These are phyloP conservation scores for Neodiprion fabricii DNA, from an alignment of 1,140 invertebrate genomes.

Conservation along the genomic window DNA sequence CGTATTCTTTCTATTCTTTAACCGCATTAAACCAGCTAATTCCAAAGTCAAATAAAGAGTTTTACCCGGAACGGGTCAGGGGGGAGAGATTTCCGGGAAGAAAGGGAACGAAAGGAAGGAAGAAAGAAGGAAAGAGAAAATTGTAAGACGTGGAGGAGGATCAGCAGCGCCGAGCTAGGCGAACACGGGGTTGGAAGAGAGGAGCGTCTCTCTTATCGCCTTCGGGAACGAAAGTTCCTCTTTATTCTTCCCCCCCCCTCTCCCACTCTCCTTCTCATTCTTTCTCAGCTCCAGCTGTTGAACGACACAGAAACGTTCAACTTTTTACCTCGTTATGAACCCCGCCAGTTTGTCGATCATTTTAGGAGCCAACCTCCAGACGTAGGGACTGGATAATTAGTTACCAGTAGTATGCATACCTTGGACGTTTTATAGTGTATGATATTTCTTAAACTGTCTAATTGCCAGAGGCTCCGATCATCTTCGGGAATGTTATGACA, in stretches of 20 bases:
- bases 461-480: too few species aligned
- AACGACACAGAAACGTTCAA: not conserved
- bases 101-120: not conserved
- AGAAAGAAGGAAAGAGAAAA: not conserved
- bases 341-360: not conserved
- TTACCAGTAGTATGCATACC: too few species aligned
- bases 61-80: not conserved
- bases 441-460: too few species aligned
- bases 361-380: too few species aligned
- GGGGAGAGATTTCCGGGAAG: not conserved
- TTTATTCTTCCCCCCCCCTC: not conserved
- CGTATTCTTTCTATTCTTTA: constrained; percentile 5
- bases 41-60: constrained; percentile 3
- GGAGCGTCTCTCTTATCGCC: constrained; percentile 2
- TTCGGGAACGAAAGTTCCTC: not conserved
- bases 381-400: too few species aligned
- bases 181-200: too few species aligned
- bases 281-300: too few species aligned
- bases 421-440: too few species aligned
- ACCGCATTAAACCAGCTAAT: constrained; percentile 7
- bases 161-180: not conserved
- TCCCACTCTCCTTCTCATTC: not conserved
- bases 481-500: too few species aligned
- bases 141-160: not conserved
- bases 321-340: not conserved